Conservation (phyloP, 2,113 vertebrate genomes). For the Prinia subflava region DNA sequence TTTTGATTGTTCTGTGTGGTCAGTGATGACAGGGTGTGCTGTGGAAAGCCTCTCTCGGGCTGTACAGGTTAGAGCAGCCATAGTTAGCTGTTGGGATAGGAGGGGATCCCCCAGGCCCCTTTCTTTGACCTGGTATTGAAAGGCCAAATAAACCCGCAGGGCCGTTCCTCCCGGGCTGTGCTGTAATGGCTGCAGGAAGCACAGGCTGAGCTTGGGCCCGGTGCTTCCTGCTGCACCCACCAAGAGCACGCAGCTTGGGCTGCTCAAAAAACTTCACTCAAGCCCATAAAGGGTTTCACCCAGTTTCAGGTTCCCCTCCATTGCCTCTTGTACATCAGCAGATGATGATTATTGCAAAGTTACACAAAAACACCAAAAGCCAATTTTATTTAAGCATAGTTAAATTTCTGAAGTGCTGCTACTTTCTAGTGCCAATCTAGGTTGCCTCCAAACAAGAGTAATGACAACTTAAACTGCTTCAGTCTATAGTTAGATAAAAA, state of each 20-base stretch:
- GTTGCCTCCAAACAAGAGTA: constrained; percentile 2
- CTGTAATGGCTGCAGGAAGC: not conserved
- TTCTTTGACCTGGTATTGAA: not conserved
- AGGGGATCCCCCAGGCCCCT: not conserved
- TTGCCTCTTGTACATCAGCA: not conserved
- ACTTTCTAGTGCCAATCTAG: not conserved
- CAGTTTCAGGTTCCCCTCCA: not conserved
- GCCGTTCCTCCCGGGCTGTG: not conserved
- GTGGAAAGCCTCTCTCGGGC: not conserved
- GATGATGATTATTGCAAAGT: not conserved
- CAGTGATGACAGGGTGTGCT: not conserved
- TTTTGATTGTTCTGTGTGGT: not conserved
- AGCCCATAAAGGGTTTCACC: not conserved
- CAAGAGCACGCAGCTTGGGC: not conserved
- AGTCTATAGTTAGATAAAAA: constrained; percentile 21
- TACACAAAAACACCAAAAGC: not conserved
- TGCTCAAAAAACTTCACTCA: not conserved
- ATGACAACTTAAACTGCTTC: constrained; percentile 3
- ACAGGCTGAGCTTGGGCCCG: not conserved
- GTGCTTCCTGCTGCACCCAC: not conserved
- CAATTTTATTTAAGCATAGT: not conserved
- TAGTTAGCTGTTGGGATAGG: not conserved
- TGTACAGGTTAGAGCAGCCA: not conserved
- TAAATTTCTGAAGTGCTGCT: not conserved
- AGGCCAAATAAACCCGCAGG: not conserved